Evolutionary conservation across 2,113 vertebrate genomes (phyloP).

Genomic region (Xiphophorus maculatus): DNA sequence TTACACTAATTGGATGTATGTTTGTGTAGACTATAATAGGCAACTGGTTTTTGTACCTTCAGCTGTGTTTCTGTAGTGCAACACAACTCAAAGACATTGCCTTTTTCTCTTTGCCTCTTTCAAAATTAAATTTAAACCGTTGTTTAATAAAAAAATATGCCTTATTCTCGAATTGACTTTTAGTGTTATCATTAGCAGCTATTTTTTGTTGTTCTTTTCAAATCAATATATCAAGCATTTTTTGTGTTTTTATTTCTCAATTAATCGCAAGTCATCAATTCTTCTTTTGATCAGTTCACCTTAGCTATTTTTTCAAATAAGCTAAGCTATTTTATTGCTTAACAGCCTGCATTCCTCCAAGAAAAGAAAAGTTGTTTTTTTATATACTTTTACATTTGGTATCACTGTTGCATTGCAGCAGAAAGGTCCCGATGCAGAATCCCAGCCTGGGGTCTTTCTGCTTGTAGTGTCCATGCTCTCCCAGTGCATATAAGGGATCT

Average conservation of each 20-base stretch:
- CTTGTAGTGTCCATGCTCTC: no score
- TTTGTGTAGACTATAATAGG: constrained; percentile 58
- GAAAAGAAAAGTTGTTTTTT: neutral
- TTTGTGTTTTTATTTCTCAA: no score
- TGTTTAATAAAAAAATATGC: neutral
- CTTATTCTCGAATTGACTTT: neutral
- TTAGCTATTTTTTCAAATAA: no score
- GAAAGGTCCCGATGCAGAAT: neutral
- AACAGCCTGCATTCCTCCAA: neutral
- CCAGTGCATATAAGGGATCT: no score
- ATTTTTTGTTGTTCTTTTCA: no score
- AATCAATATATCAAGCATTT: no score
- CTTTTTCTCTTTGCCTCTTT: neutral
- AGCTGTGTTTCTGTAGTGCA: constrained; percentile 11
- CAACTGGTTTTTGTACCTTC: constrained; percentile 49
- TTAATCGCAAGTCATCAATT: no score
- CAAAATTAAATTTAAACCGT: neutral
- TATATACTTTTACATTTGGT: neutral
- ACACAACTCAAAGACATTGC: neutral
- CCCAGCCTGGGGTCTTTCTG: no score
- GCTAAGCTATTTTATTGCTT: neutral
- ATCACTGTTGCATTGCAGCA: neutral
- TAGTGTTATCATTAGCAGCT: no score
- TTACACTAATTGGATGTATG: constrained; percentile 74
- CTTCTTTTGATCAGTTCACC: no score